Evolutionary conservation across 2,888 invertebrate species (phyloP).

Genomic region (Deroplatys truncata): DNA sequence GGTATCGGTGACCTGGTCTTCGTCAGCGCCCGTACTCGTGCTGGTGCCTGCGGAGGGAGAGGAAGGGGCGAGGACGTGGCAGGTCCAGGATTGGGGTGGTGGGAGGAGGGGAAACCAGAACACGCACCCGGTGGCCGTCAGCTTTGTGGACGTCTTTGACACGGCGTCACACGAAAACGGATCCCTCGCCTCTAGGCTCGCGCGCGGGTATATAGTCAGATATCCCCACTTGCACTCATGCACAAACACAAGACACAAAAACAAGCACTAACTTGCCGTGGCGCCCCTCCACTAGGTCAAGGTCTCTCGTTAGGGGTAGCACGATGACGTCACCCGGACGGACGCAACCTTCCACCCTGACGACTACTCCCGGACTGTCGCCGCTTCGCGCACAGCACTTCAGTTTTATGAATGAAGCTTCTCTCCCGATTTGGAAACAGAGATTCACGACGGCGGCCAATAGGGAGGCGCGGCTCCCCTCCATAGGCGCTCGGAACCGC

Average conservation of each 20-base stretch:
- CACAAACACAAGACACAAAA: not conserved
- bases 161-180: not conserved
- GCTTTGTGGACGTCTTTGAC: constrained; percentile 18
- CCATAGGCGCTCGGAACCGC: constrained; percentile 24
- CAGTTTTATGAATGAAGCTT: constrained; percentile 79
- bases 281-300: constrained; percentile 1
- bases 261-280: not conserved
- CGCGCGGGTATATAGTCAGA: not conserved
- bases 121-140: constrained; percentile 33
- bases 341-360: constrained; percentile 33
- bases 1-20: constrained; percentile 11
- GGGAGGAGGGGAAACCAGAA: constrained; percentile 32
- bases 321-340: constrained; percentile 23
- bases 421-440: constrained; percentile 84
- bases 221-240: not conserved
- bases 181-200: not conserved
- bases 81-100: constrained; percentile 31
- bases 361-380: constrained; percentile 54
- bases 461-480: constrained; percentile 43
- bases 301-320: not conserved
- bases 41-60: constrained; percentile 8
- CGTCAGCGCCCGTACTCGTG: constrained; percentile 5
- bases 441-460: constrained; percentile 52
- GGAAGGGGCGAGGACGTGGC: constrained; percentile 28
- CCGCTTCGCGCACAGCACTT: constrained; percentile 63